These are phyloP conservation scores for Fragum sueziense DNA, from an alignment of 2,888 invertebrate genomes.

Conservation along the genomic window DNA sequence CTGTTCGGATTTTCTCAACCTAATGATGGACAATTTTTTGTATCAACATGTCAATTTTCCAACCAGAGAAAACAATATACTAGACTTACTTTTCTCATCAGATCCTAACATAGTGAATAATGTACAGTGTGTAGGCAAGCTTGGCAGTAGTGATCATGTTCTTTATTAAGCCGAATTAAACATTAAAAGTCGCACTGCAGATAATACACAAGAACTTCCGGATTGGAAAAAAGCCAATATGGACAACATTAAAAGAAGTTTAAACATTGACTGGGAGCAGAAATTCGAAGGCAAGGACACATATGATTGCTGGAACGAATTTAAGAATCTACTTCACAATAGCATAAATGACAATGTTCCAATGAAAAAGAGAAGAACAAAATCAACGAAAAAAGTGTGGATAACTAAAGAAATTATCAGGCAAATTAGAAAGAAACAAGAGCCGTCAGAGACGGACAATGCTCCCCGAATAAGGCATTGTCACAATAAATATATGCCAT, in stretches of 20 bases:
- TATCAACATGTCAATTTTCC: slow-evolving; percentile 14
- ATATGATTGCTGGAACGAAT: not conserved
- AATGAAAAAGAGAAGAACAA: slow-evolving; percentile 1
- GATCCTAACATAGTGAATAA: not conserved
- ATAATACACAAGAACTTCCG: too few species aligned
- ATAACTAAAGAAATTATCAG: slow-evolving; percentile 8
- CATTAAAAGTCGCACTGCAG: too few species aligned
- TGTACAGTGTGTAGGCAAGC: not conserved
- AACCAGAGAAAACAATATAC: slow-evolving; percentile 8
- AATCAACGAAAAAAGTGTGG: slow-evolving; percentile 16
- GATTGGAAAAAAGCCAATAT: too few species aligned
- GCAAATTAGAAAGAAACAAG: slow-evolving; percentile 4
- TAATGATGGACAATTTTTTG: not conserved
- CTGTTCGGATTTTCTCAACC: not conserved
- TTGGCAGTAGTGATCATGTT: not conserved
- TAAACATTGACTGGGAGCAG: too few species aligned
- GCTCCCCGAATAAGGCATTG: too few species aligned
- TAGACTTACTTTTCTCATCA: slow-evolving; percentile 2
- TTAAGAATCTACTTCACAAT: not conserved
- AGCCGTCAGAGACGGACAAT: too few species aligned
- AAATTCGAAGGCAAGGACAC: too few species aligned
- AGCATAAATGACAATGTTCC: not conserved
- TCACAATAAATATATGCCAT: too few species aligned
- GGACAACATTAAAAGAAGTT: too few species aligned
- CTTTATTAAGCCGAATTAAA: not conserved